Evolutionary conservation across 2,797 vertebrate genomes (phyloP).

Genomic region (Semaprochilodus insignis): DNA sequence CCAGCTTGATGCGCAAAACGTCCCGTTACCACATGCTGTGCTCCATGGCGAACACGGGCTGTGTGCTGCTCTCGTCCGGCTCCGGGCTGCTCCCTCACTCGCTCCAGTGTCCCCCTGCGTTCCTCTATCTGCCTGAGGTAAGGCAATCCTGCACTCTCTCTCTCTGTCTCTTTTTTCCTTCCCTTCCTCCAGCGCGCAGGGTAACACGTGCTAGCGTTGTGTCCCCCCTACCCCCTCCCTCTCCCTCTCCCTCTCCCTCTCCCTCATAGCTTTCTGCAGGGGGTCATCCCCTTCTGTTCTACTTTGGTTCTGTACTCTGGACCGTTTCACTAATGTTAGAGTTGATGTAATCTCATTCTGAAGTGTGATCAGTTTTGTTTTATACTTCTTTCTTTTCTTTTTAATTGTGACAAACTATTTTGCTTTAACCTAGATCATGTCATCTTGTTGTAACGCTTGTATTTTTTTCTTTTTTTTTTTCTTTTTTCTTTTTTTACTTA

Average conservation of each 20-base stretch:
- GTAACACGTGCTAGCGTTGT: constrained; percentile 55
- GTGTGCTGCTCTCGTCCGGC: constrained; percentile 89
- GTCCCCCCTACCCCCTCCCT: constrained; percentile 44
- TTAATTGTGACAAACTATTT: neutral
- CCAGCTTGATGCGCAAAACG: constrained; percentile 78
- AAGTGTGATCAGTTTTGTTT: neutral
- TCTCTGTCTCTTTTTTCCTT: constrained; percentile 5
- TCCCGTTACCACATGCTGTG: constrained; percentile 94
- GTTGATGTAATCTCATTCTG: neutral
- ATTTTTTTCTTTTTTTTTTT: constrained; percentile 19
- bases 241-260: constrained; percentile 42
- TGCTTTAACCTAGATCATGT: neutral
- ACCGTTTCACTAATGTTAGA: constrained; percentile 5
- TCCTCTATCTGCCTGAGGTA: constrained; percentile 97
- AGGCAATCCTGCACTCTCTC: constrained; percentile 66
- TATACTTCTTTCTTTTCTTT: constrained; percentile 1
- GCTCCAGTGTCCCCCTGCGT: constrained; percentile 89
- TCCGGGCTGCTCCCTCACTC: constrained; percentile 93
- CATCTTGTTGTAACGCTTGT: neutral
- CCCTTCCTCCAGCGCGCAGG: constrained; percentile 37
- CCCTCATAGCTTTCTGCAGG: constrained; percentile 37
- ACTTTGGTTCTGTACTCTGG: constrained; percentile 31
- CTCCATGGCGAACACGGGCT: constrained; percentile 96
- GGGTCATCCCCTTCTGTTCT: constrained; percentile 50
- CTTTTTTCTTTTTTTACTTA: constrained; percentile 31